Conservation (phyloP, 2,888 invertebrate species). For the Rhopalosiphum nymphaeae region DNA sequence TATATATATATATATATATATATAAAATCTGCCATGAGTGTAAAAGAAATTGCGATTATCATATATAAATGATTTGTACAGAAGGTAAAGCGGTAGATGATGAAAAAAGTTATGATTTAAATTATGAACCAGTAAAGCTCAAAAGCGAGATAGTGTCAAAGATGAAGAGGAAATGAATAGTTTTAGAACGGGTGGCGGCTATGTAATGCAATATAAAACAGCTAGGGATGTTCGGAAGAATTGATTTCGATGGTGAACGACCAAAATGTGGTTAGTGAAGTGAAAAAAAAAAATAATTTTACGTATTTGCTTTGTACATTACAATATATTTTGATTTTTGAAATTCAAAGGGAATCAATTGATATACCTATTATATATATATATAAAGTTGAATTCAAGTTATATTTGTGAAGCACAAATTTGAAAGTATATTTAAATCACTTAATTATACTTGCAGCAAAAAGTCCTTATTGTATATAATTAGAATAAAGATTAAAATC, state of each 20-base stretch:
- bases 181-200: background rate
- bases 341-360: background rate
- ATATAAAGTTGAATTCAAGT: background rate
- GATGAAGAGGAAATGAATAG: background rate
- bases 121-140: background rate
- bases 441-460: background rate
- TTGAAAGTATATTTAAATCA: background rate
- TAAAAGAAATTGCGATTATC: background rate
- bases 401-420: background rate
- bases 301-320: background rate
- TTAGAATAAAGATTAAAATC: background rate
- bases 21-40: background rate
- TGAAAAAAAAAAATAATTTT: constrained; percentile 6
- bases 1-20: background rate
- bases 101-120: background rate
- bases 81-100: background rate
- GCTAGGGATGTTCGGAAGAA: background rate
- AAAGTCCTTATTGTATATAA: background rate
- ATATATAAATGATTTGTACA: background rate
- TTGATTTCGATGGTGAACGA: background rate
- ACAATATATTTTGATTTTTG: background rate
- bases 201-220: background rate
- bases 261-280: background rate
- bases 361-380: background rate
- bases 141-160: background rate